Evolutionary conservation across 37 sponge, comb jelly and placozoan species (phyloP).

Genomic region (Hormiphora californensis): DNA sequence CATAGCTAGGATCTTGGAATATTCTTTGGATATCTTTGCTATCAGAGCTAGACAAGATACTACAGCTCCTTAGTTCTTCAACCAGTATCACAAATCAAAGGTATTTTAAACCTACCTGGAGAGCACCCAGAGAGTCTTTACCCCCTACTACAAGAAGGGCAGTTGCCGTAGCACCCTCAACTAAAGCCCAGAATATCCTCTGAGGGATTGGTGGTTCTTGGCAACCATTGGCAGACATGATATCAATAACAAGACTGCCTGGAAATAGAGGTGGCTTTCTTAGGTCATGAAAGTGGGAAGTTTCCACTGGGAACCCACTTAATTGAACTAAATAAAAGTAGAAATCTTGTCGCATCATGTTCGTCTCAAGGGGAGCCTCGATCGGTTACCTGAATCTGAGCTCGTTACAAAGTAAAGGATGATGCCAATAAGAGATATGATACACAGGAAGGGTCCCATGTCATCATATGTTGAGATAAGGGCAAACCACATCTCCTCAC

Average conservation of each 20-base stretch:
- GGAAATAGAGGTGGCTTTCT: background rate
- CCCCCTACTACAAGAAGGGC: constrained; percentile 39
- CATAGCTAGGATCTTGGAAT: too few relatives aligned
- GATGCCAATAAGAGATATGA: constrained; percentile 2
- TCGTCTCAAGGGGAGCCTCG: too few relatives aligned
- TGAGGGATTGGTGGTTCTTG: background rate
- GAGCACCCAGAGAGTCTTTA: background rate
- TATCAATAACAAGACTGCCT: constrained; percentile 40
- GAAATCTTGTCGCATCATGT: too few relatives aligned
- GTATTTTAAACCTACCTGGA: too few relatives aligned
- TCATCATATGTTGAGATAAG: constrained; percentile 10
- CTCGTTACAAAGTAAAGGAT: constrained; percentile 43
- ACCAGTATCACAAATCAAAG: too few relatives aligned
- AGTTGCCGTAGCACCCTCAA: constrained; percentile 39
- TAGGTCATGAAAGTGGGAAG: too few relatives aligned
- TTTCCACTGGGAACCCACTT: too few relatives aligned
- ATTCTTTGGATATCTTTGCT: too few relatives aligned
- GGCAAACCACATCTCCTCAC: constrained; percentile 55
- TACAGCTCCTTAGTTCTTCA: too few relatives aligned
- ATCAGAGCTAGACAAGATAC: too few relatives aligned
- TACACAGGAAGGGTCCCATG: constrained; percentile 44
- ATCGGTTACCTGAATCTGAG: constrained; percentile 53
- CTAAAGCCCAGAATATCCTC: constrained; percentile 41
- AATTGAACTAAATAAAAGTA: too few relatives aligned
- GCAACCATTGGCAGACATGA: constrained; percentile 30